Conservation (phyloP, 2,888 invertebrate species). For the Campoplex capitator region DNA sequence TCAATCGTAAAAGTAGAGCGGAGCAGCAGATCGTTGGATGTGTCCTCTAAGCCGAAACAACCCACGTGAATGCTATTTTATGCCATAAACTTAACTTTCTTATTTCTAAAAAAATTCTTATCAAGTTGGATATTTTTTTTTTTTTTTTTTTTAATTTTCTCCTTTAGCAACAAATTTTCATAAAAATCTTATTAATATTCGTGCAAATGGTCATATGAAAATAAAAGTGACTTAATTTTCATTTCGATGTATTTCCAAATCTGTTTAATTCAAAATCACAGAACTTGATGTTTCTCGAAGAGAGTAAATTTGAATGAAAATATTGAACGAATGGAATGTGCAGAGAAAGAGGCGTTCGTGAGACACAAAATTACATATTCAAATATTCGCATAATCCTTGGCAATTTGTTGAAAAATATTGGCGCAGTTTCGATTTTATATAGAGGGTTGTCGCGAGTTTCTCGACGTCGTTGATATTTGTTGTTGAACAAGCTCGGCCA, state of each 20-base stretch:
- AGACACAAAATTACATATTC: conserved; percentile 61
- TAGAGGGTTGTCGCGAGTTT: background rate
- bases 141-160: too few species aligned
- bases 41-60: too few species aligned
- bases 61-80: too few species aligned
- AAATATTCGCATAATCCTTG: conserved; percentile 66
- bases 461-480: background rate
- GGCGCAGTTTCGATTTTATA: conserved; percentile 35
- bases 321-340: conserved; percentile 23
- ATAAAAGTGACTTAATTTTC: too few species aligned
- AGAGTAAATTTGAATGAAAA: conserved; percentile 3
- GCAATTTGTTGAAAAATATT: conserved; percentile 45
- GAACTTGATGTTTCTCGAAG: background rate
- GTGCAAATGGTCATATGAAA: too few species aligned
- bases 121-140: too few species aligned
- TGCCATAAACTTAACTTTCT: too few species aligned
- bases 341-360: conserved; percentile 14
- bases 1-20: too few species aligned
- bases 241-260: background rate
- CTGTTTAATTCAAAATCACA: background rate
- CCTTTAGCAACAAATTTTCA: too few species aligned
- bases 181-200: too few species aligned
- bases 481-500: conserved; percentile 61
- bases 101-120: too few species aligned
- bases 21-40: too few species aligned